A percentile compares a stretch with the other conserved stretches of the same genome.
Conservation (phyloP, 2,888 invertebrate genomes). For the Geophilus truncorum region DNA sequence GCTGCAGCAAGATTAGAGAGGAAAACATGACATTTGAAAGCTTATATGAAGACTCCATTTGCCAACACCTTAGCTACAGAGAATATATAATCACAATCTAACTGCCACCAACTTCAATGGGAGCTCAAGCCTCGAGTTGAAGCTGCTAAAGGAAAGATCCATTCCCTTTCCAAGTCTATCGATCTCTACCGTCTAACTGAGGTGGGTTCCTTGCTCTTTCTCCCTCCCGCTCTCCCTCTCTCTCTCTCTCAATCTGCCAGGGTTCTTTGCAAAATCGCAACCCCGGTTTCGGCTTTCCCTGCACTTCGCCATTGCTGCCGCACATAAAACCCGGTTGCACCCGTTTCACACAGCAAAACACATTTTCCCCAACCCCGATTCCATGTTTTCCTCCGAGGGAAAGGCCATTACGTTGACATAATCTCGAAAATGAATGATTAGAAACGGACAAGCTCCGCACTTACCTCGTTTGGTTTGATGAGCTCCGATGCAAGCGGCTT, state of each 20-base stretch:
- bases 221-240: constrained; percentile 33
- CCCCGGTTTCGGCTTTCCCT: not conserved
- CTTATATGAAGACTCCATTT: not conserved
- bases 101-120: constrained; percentile 15
- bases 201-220: constrained; percentile 34
- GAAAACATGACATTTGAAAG: not conserved
- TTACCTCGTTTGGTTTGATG: constrained; percentile 31
- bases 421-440: not conserved
- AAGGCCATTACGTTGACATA: not conserved
- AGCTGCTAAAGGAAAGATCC: constrained; percentile 27
- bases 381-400: not conserved
- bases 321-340: not conserved
- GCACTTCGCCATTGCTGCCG: not conserved
- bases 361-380: not conserved
- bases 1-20: not conserved
- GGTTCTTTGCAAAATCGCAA: constrained; percentile 1
- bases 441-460: not conserved
- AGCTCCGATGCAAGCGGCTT: constrained; percentile 36
- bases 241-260: constrained; percentile 8
- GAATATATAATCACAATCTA: constrained; percentile 22
- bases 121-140: constrained; percentile 22
- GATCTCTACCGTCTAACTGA: constrained; percentile 1
- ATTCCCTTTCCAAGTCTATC: constrained; percentile 30
- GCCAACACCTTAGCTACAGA: not conserved
- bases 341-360: not conserved